Conservation (phyloP, 2,888 invertebrate species). For the Cremastinae sp. region DNA sequence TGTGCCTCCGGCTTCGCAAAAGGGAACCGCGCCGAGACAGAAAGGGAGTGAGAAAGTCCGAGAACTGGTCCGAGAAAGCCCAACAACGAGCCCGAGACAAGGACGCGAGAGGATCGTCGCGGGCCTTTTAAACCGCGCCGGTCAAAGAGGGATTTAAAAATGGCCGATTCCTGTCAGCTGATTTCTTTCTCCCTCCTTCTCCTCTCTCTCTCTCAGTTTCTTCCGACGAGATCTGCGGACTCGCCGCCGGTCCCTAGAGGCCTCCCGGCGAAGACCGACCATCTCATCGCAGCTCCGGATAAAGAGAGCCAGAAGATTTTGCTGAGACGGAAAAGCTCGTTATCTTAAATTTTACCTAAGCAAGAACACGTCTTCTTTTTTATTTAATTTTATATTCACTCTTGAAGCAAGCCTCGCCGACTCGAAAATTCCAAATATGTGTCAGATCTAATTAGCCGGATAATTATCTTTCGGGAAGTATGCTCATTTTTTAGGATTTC, state of each 20-base stretch:
- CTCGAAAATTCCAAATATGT: slow-evolving; percentile 30
- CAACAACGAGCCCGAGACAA: slow-evolving; percentile 55
- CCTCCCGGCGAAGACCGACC: slow-evolving; percentile 11
- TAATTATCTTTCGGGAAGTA: slow-evolving; percentile 11
- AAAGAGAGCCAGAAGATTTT: slow-evolving; percentile 40
- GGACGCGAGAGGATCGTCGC: slow-evolving; percentile 55
- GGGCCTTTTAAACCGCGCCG: slow-evolving; percentile 74
- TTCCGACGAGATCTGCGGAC: slow-evolving; percentile 19
- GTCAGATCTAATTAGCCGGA: slow-evolving; percentile 31
- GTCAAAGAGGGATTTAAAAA: slow-evolving; percentile 75
- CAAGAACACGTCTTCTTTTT: slow-evolving; percentile 41
- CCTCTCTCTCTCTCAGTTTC: slow-evolving; percentile 24
- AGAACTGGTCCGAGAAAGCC: slow-evolving; percentile 35
- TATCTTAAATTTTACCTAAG: slow-evolving; percentile 35
- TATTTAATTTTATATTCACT: slow-evolving; percentile 28
- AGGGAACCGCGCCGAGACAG: slow-evolving; percentile 53
- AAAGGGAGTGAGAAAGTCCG: slow-evolving; percentile 59
- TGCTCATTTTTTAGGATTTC: slow-evolving; percentile 15
- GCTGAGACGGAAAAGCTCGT: slow-evolving; percentile 48
- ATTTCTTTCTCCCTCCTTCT: slow-evolving; percentile 45
- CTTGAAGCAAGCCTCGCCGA: slow-evolving; percentile 23
- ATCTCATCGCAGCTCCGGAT: slow-evolving; percentile 6
- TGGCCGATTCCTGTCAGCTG: slow-evolving; percentile 68
- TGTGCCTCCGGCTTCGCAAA: slow-evolving; percentile 39
- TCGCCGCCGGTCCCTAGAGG: slow-evolving; percentile 37